phyloP scores from a whole-genome alignment of 2,113 vertebrate species.

The Tachysurus vachellii region DNA sequence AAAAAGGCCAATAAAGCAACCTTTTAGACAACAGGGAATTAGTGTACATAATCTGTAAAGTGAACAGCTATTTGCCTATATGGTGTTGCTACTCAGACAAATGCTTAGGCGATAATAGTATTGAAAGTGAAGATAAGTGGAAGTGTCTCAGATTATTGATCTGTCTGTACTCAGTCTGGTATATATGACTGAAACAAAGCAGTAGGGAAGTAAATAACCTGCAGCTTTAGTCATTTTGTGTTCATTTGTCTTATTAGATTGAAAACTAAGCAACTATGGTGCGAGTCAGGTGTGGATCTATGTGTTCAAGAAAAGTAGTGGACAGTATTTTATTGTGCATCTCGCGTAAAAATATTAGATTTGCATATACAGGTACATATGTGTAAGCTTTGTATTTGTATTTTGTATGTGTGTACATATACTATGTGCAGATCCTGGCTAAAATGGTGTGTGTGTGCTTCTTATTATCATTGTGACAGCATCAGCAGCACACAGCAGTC shows the following conservation, averaged over 20 bases:
- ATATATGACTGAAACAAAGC: slow-evolving; percentile 11
- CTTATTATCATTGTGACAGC: slow-evolving; percentile 42
- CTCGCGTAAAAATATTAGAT: not conserved
- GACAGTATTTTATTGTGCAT: not conserved
- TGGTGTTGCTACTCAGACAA: slow-evolving; percentile 4
- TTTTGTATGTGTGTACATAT: not conserved
- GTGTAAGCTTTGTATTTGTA: not conserved
- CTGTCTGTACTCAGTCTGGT: not conserved
- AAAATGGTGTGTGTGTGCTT: not conserved
- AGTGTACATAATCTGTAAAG: slow-evolving; percentile 20
- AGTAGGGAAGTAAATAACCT: slow-evolving; percentile 17
- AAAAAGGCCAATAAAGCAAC: not conserved
- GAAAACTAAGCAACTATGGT: not conserved
- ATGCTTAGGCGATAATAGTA: slow-evolving; percentile 5
- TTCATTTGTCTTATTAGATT: not conserved
- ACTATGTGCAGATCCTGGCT: not conserved
- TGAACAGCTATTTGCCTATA: slow-evolving; percentile 11
- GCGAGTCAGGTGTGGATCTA: not conserved
- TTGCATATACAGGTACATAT: not conserved
- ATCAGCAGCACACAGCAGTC: slow-evolving; percentile 16
- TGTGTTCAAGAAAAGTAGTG: not conserved
- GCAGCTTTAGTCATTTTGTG: not conserved
- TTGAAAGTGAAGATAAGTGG: slow-evolving; percentile 28
- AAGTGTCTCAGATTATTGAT: slow-evolving; percentile 39
- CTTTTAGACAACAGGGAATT: slow-evolving; percentile 13